Evolutionary conservation across 2,113 vertebrate species (phyloP).

Genomic region (Chamaea fasciata): DNA sequence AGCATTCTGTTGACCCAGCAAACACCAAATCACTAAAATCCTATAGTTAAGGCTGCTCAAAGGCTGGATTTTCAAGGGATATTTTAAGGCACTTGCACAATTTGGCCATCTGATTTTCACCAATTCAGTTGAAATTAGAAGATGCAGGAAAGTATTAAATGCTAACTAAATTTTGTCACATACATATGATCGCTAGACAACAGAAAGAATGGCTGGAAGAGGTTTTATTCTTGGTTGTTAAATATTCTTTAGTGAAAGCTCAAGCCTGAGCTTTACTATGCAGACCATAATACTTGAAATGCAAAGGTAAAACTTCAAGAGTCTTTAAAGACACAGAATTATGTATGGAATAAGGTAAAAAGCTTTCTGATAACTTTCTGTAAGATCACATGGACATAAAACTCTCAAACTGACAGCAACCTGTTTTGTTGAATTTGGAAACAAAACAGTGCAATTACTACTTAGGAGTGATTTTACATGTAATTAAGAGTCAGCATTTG

Average conservation of each 20-base stretch:
- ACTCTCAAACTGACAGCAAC: background rate
- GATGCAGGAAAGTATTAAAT: background rate
- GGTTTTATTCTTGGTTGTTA: rapidly evolving
- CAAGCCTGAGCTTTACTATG: background rate
- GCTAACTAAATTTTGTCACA: background rate
- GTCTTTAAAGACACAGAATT: background rate
- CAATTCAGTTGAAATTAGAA: background rate
- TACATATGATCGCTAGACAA: background rate
- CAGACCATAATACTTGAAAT: background rate
- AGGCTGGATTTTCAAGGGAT: background rate
- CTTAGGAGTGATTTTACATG: background rate
- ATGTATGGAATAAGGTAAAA: background rate
- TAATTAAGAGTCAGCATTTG: conserved; percentile 16
- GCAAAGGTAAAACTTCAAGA: background rate
- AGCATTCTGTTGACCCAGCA: background rate
- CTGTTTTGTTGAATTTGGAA: background rate
- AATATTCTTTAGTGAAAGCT: background rate
- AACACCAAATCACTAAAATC: background rate
- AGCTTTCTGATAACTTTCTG: background rate
- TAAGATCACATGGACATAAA: background rate
- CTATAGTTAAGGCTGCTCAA: background rate
- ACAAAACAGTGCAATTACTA: background rate
- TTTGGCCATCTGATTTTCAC: background rate
- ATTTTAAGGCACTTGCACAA: background rate
- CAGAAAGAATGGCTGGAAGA: background rate